Evolutionary conservation across 2,797 vertebrate species (phyloP), one percentile per base, ranked within the genome.

Genomic region (Valencia hispanica): DNA sequence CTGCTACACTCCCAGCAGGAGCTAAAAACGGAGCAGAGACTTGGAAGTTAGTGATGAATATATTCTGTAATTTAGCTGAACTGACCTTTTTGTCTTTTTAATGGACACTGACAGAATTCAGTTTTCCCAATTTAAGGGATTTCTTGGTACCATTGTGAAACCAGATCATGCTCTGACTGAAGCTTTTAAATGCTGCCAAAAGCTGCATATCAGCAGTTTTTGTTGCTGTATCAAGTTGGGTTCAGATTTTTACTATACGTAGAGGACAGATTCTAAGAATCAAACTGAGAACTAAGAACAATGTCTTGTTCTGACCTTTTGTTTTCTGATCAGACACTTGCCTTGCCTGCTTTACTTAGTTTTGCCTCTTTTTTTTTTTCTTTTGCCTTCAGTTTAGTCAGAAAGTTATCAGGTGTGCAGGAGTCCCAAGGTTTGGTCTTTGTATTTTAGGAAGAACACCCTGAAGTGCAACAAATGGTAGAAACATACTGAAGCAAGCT

Each of bases 11-110:
- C 45, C 4, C 27, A 45, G 14, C 11, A 72, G 9, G 10, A 61
- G 22, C 9, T 30, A 10, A 45, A 59, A 63, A 18, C 15, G 17
- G 47, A 17, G 15, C 15, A 30, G 14, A 11, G 14, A 12, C 20
- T 41, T 22, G 8, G 5, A 32, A 43, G 2, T 30, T 20, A 43
- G 48, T 50, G 32, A 5, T 39, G 45, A 55, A 43, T 51, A 15
- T 71, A 1, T 63, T 78, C 25, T 75, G 72, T 73, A 36, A 59
- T 83, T 83, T 80, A 57, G 59, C 11, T 75, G 74, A 73, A 83
- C 32, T 77, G 63, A 74, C 80, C 34, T 68, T 73, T 79, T 83
- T 36, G 65, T 70, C 51, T 20, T 2, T 43, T 75, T 50, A 45
- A 69, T 34, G 34, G 65, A n/a, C 12, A 27, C 9, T 5, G 34